Base-by-base conservation (phyloP, 2,888 invertebrate genomes). In the Hemicrepidius hirtus region DNA sequence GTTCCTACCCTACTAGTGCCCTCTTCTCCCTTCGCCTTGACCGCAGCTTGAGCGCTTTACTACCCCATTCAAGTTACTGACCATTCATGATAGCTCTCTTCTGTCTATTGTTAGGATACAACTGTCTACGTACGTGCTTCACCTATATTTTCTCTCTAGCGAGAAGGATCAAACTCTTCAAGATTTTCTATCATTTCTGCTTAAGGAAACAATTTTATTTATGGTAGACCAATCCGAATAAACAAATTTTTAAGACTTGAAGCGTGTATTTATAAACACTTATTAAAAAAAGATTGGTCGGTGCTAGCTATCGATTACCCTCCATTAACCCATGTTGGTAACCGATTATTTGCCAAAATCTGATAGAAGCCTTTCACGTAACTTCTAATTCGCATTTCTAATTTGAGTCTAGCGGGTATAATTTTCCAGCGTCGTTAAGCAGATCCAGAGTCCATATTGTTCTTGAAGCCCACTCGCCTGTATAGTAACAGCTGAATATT, bases 351-450 rank as follows among this genome's bases (percentile, higher is more conserved):
- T 53, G 53, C 55, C 55, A 55, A 55, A 55, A 55, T 55, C 55
- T 55, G 55, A 55, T 55, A 55, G 35, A 37, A 32, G 16, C 4
- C 53, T 2, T 1, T 24, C 20, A 6, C 55, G 24, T 32, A 16
- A 41, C 21, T 68, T 63, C 63, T 63, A 68, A 72, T 72, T 63
- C 68, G 44, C 53, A 67, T 62, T 41, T 50, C 66, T 77, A 77
- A 77, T 77, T 74, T 75, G 64, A 63, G 67, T 55, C 76, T 69
- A 72, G 62, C 65, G 75, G 75, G 69, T 84, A 82, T 84, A 84
- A 84, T 85, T 85, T 85, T n/a, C n/a, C 83, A 82, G 81, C 81
- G 83, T 84, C 84, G 83, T 83, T 84, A 84, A 84, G 82, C 84
- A 71, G 71, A 55, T 68, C 81, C 24, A 24, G 24, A 82, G 81